Percentiles rank a stretch among this genome's conserved stretches.
phyloP scores from a whole-genome alignment of 2,113 vertebrate genomes.

The Ranitomeya variabilis region DNA sequence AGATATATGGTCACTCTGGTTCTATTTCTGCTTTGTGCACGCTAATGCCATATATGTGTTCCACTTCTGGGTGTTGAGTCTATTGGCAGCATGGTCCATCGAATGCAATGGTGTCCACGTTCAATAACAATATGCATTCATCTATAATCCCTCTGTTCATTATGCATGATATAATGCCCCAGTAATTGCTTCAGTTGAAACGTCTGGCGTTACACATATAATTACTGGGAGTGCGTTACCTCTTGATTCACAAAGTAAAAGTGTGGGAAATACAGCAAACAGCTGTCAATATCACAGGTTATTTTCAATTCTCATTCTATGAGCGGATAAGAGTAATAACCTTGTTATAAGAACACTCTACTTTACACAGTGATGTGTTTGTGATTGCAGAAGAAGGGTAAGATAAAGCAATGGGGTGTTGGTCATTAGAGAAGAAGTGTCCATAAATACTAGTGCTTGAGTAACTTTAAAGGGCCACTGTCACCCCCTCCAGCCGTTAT shows the following conservation, averaged over 20 bases:
- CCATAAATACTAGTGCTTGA: too few species aligned
- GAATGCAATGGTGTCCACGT: not conserved
- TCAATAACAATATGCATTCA: not conserved
- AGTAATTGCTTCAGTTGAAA: not conserved
- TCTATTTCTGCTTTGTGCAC: not conserved
- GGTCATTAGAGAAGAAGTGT: too few species aligned
- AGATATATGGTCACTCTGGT: not conserved
- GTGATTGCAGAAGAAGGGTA: too few species aligned
- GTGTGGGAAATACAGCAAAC: not conserved
- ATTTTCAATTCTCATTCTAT: not conserved
- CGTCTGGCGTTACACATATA: not conserved
- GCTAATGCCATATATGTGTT: not conserved
- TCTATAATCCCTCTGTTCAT: conserved; percentile 16
- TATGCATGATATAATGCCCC: not conserved
- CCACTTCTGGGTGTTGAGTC: not conserved
- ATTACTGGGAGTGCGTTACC: not conserved
- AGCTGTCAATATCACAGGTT: not conserved
- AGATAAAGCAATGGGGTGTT: too few species aligned
- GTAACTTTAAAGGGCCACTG: too few species aligned
- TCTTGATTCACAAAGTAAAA: not conserved
- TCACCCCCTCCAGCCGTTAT: too few species aligned
- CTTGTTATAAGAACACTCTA: not conserved
- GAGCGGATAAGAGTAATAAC: not conserved
- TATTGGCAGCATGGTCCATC: not conserved
- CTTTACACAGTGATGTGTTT: not conserved